Conservation (phyloP, 2,888 invertebrate genomes). For the Hyposoter dolosus region DNA sequence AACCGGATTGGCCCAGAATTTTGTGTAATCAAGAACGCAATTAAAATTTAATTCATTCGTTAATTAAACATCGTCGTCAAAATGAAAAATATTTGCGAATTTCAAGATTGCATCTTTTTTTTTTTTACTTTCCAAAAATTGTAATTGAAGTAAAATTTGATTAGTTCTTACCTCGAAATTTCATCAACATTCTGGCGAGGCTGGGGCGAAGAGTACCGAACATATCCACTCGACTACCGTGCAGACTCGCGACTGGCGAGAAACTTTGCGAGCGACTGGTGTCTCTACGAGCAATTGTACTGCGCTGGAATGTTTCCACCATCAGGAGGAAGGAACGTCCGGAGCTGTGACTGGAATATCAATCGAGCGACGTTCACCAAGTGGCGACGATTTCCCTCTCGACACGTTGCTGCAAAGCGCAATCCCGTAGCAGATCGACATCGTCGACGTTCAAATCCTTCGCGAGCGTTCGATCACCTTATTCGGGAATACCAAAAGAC, state of each 20-base stretch:
- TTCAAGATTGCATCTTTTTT: not conserved
- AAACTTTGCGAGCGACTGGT: conserved; percentile 79
- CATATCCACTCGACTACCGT: conserved; percentile 64
- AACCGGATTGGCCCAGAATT: not conserved
- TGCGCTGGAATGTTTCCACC: conserved; percentile 80
- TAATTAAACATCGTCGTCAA: no score
- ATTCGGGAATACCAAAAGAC: conserved; percentile 12
- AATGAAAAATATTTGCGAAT: not conserved
- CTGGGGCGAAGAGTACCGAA: conserved; percentile 6
- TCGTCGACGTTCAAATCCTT: conserved; percentile 31
- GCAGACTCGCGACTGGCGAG: conserved; percentile 77
- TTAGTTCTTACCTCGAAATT: conserved; percentile 59
- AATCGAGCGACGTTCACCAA: conserved; percentile 80
- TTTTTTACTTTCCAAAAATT: not conserved
- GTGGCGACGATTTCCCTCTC: conserved; percentile 79
- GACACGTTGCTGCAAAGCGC: conserved; percentile 44
- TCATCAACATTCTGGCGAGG: conserved; percentile 35
- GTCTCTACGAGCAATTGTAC: conserved; percentile 75
- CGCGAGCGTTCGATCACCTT: conserved; percentile 41
- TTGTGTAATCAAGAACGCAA: not conserved
- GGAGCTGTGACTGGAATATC: conserved; percentile 82
- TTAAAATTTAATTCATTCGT: not conserved
- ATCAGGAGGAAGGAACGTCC: conserved; percentile 82
- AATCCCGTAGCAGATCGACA: conserved; percentile 29
- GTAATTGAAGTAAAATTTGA: conserved; percentile 28